A percentile compares a stretch with the other conserved stretches of the same genome.
These are phyloP conservation scores for Syngnathus rostellatus DNA, from an alignment of 2,797 vertebrate species.

Conservation along the genomic window DNA sequence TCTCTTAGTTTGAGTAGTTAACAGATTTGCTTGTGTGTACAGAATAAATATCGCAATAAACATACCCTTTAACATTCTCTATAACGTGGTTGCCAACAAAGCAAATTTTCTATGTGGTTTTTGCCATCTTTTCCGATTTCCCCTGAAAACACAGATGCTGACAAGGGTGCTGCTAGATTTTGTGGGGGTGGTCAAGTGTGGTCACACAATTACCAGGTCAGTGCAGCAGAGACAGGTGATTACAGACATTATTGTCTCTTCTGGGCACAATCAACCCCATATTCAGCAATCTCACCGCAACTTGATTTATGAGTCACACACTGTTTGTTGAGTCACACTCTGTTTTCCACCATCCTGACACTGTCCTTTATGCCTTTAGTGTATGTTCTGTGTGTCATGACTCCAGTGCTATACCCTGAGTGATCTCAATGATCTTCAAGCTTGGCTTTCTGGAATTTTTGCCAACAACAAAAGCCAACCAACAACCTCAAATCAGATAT, in stretches of 20 bases:
- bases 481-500: not conserved
- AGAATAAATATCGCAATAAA: conserved; percentile 20
- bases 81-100: not conserved
- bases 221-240: conserved; percentile 74
- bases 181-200: conserved; percentile 67
- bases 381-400: conserved; percentile 8
- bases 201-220: conserved; percentile 70
- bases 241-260: conserved; percentile 80
- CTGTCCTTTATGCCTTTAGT: conserved; percentile 28
- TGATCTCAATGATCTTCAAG: not conserved
- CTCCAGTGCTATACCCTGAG: not conserved
- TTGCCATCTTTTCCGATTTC: conserved; percentile 34
- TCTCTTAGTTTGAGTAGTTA: conserved; percentile 45
- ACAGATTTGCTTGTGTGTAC: conserved; percentile 14
- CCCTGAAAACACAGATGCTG: conserved; percentile 24
- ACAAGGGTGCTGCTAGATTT: conserved; percentile 53
- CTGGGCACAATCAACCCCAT: conserved; percentile 77
- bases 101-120: conserved; percentile 1
- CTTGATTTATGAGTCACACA: conserved; percentile 70
- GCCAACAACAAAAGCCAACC: not conserved
- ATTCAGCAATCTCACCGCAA: conserved; percentile 74
- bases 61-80: conserved; percentile 18
- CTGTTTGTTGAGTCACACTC: conserved; percentile 21
- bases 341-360: conserved; percentile 13
- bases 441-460: not conserved